Evolutionary conservation across 2,113 vertebrate species (phyloP), one percentile per base, ranked within the genome.

Genomic region (Poeciliopsis prolifica): DNA sequence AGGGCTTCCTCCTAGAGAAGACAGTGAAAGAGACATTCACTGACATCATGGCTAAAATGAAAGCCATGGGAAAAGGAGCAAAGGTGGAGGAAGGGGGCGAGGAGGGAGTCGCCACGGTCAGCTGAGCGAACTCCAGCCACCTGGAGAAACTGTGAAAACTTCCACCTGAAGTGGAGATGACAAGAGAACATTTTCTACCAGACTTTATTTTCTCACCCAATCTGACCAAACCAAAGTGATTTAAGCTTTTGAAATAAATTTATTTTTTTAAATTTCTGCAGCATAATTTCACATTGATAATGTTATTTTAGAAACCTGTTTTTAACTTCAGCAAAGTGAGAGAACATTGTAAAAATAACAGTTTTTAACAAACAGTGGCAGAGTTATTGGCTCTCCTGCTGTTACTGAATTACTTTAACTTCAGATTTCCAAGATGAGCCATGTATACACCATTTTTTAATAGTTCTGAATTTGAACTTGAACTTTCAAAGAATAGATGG

Each of bases 1-100:
- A 98, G 88, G 98, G 98, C 75, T 99, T 96, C 96, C 82, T 99
- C 72, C 94, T 99, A 93, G 97, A 99, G 93, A 97, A 97, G 91
- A 96, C 95, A 0, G 88, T 99, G 82, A 95, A 96, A 42, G 98
- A 99, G 92, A 99, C 97, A 33, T 95, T 98, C 83, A 96, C 95
- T 68, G 95, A 95, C 0, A 92, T 97, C 15, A 91, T 98, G 94
- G 94, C 92, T 85, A 95, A 90, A 71, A 92, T 98, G 89, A 99
- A 98, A 92, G 89, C 93, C 79, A 88, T 98, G 77, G 95, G 97
- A 93, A 98, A 98, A 95, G 86, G 93, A 62, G 95, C 93, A 80
- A 96, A 97, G 89, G 97, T 99, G 93, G 94, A 97, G 0, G 96
- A 94, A 74, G 95, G 91, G 1, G 95, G 84, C 26, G 95, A 95